Percentiles rank a stretch among this genome's conserved stretches.
These are phyloP conservation scores for Coptodon bakossiorum DNA, from an alignment of 2,113 vertebrate genomes.

Conservation along the genomic window DNA sequence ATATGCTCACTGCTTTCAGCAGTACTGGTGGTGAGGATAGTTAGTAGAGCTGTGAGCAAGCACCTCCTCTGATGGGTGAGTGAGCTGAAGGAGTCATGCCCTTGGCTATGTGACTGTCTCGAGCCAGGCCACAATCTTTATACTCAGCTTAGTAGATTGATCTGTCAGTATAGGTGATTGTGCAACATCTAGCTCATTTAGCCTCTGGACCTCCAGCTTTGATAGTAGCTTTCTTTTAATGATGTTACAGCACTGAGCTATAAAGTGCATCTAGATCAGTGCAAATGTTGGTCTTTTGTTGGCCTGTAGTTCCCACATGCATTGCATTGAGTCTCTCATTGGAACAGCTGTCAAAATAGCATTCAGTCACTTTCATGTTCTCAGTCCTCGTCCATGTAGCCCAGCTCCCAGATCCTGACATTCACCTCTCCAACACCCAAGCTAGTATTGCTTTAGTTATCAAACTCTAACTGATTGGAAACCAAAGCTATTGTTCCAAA, in stretches of 20 bases:
- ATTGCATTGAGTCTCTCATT: neutral
- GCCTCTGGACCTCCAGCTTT: neutral
- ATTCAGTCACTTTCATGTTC: neutral
- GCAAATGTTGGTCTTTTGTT: neutral
- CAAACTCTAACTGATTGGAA: fast-evolving
- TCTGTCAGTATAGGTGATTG: neutral
- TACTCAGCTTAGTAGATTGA: neutral
- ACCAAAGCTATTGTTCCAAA: neutral
- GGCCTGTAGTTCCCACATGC: neutral
- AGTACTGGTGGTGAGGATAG: neutral
- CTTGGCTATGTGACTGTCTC: neutral
- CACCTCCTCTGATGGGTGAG: neutral
- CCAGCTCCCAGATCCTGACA: neutral
- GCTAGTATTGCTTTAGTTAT: neutral
- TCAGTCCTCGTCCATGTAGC: neutral
- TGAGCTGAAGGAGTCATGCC: neutral
- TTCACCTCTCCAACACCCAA: neutral
- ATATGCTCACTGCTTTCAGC: neutral
- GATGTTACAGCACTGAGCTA: neutral
- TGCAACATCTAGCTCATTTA: neutral
- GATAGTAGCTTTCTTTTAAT: neutral
- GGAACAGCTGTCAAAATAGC: neutral
- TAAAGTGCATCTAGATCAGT: neutral
- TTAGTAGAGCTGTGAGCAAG: neutral
- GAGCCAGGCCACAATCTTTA: neutral